phyloP scores from a whole-genome alignment of 2,888 invertebrate genomes.

The Amiota mariae region DNA sequence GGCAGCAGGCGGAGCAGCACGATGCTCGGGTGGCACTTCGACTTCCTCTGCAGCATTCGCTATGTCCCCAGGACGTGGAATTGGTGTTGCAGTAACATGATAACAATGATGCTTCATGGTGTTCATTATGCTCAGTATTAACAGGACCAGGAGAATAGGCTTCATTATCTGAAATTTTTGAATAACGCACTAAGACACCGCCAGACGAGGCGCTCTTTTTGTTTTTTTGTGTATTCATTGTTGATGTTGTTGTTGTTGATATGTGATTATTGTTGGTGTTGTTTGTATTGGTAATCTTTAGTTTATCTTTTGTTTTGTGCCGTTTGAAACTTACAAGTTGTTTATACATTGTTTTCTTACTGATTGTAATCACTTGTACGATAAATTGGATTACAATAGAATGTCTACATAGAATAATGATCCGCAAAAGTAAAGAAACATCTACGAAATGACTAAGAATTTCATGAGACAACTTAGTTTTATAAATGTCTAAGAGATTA shows the following conservation, averaged over 20 bases:
- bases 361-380: too few species aligned
- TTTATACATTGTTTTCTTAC: slow-evolving; percentile 60
- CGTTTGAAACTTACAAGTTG: slow-evolving; percentile 65
- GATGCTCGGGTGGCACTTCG: slow-evolving; percentile 55
- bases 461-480: slow-evolving; percentile 50
- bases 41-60: slow-evolving; percentile 57
- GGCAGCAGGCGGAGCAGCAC: slow-evolving; percentile 46
- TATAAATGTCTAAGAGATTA: slow-evolving; percentile 45
- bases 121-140: not conserved
- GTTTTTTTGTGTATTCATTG: slow-evolving; percentile 30
- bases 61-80: slow-evolving; percentile 49
- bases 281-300: slow-evolving; percentile 32
- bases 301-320: slow-evolving; percentile 37
- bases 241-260: slow-evolving; percentile 35
- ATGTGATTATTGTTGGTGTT: too few species aligned
- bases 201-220: slow-evolving; percentile 16
- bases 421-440: slow-evolving; percentile 37
- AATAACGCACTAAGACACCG: slow-evolving; percentile 45
- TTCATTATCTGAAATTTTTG: slow-evolving; percentile 53
- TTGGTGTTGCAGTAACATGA: slow-evolving; percentile 15
- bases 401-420: slow-evolving; percentile 12
- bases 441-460: slow-evolving; percentile 55
- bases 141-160: slow-evolving; percentile 5
- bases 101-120: not conserved
- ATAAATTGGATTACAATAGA: slow-evolving; percentile 9